Evolutionary conservation across 35 echinoderm and acorn worm genomes (phyloP).

Genomic region (Amphiura filiformis): DNA sequence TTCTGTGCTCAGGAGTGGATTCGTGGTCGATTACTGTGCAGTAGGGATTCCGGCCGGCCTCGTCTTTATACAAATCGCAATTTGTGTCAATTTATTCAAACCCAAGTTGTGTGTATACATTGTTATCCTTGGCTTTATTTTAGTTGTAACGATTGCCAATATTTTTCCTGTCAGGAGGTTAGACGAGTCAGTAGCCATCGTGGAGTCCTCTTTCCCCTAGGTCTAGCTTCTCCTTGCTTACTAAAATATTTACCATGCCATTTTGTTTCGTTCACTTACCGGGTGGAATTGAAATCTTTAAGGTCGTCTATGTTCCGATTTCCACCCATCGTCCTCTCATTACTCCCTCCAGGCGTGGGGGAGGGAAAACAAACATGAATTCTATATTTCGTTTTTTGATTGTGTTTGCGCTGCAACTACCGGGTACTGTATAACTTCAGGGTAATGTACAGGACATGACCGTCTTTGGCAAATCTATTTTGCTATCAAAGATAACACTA

Average conservation of each 20-base stretch:
- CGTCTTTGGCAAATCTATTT: no score
- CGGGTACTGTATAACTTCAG: no score
- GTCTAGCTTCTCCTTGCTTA: background rate
- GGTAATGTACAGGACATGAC: background rate
- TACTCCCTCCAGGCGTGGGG: background rate
- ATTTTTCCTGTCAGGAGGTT: background rate
- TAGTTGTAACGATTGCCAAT: background rate
- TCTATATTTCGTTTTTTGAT: background rate
- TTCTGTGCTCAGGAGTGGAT: background rate
- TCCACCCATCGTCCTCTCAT: background rate
- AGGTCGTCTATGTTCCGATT: background rate
- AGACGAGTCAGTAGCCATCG: background rate
- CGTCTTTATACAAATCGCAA: background rate
- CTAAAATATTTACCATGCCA: background rate
- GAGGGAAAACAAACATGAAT: conserved; percentile 1
- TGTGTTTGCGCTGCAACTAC: background rate
- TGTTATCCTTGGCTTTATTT: background rate
- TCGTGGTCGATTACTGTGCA: background rate
- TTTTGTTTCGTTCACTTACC: background rate
- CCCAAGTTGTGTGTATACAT: background rate
- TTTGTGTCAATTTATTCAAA: background rate
- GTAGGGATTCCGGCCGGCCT: background rate
- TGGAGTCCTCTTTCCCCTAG: background rate
- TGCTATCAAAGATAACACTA: no score
- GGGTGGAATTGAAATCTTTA: background rate